Evolutionary conservation across 2,113 vertebrate species (phyloP).

Genomic region (Dicentrarchus labrax): DNA sequence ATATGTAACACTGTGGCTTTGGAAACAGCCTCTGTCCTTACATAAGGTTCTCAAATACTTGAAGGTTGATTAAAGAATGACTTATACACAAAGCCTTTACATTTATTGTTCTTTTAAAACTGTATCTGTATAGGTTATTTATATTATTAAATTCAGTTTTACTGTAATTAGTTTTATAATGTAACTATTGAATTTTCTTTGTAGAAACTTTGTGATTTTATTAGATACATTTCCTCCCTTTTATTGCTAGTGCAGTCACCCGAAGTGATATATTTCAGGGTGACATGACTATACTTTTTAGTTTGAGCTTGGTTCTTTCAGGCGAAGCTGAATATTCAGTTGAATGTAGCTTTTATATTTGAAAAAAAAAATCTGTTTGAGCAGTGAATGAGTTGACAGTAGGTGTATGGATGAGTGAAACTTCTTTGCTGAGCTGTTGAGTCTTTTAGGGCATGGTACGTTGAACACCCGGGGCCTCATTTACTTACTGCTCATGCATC

Average conservation of each 20-base stretch:
- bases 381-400: background rate
- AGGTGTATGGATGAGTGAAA: conserved; percentile 1
- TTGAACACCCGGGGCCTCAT: background rate
- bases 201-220: background rate
- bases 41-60: background rate
- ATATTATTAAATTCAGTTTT: background rate
- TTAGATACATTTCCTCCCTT: background rate
- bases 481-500: background rate
- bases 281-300: background rate
- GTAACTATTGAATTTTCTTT: background rate
- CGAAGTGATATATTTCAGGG: conserved; percentile 4
- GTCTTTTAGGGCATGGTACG: background rate
- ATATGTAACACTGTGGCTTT: background rate
- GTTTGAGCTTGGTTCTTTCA: conserved; percentile 14
- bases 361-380: conserved; percentile 6
- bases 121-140: no score
- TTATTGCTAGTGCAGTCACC: conserved; percentile 22
- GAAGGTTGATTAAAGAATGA: background rate
- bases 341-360: conserved; percentile 6
- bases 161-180: background rate
- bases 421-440: background rate
- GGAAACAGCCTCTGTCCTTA: background rate
- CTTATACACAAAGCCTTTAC: no score
- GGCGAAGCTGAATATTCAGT: conserved; percentile 29
- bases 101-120: no score